phyloP scores from a whole-genome alignment of 2,888 invertebrate species.

The Gastrophysa polygoni region DNA sequence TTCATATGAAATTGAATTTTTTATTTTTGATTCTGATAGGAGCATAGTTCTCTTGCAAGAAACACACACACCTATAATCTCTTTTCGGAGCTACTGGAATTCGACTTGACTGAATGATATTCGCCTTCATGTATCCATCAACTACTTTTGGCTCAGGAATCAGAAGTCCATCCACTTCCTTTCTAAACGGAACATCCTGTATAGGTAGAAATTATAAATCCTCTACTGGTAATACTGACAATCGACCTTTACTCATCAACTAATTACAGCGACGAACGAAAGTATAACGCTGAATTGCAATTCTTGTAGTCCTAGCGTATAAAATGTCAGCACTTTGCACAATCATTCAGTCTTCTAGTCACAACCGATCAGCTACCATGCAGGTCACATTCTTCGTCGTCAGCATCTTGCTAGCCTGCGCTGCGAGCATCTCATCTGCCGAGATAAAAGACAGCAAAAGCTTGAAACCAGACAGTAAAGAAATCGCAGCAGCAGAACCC shows the following conservation, averaged over 20 bases:
- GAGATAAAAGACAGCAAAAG: constrained; percentile 4
- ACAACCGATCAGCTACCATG: constrained; percentile 17
- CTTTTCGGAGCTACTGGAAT: too few species aligned
- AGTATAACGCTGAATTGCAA: constrained; percentile 25
- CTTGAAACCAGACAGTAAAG: background rate
- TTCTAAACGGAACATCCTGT: too few species aligned
- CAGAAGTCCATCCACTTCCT: too few species aligned
- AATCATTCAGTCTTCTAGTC: constrained; percentile 7
- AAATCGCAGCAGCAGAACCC: background rate
- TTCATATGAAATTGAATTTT: too few species aligned
- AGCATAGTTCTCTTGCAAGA: too few species aligned
- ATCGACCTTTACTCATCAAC: background rate
- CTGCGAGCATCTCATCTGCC: constrained; percentile 6
- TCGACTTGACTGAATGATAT: too few species aligned
- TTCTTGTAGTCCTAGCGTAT: constrained; percentile 4
- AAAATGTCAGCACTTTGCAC: constrained; percentile 14
- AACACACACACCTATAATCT: too few species aligned
- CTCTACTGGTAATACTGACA: too few species aligned
- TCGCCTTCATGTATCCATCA: too few species aligned
- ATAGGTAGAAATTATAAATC: background rate
- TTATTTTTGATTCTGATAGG: too few species aligned
- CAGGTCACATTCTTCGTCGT: constrained; percentile 13
- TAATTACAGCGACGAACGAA: background rate
- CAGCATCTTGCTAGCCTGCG: constrained; percentile 9
- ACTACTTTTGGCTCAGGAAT: too few species aligned